Base-by-base conservation (phyloP, 2,797 vertebrate genomes). In the Molossus molossus region DNA sequence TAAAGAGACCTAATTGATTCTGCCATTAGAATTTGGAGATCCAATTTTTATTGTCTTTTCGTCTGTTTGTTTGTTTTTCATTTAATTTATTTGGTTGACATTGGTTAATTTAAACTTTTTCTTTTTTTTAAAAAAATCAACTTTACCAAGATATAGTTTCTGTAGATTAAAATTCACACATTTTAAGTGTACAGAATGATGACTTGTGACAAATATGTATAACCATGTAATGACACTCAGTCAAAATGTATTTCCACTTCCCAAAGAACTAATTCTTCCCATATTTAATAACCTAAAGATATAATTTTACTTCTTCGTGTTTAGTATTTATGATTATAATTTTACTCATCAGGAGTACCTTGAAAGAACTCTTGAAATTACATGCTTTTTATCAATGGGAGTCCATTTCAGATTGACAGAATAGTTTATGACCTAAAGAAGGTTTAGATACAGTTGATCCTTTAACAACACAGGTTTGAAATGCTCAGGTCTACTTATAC, bases 251-350 rank as follows among this genome's bases (percentile, higher is more conserved):
- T 83, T 87, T 67, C 12, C 11, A 23, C 73, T 25, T 40, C 25
- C 40, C 7, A 17, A 67, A 27, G 18, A 86, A 10, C 50, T 58
- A 29, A 45, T 83, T 50, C 40, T 79, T 87, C 9, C 40, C 23
- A 23, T 67, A 40, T 92, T 94, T 92, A 77, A 86, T 84, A 55
- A 84, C 55, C 94, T 84, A 50, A 91, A 82, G 25, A 85, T 91
- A 77, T 90, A 25, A 70, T 91, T 93, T 93, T 88, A 70, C 13
- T 60, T 93, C 37, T 85, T 14, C 23, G 72, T 87, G 2, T 58
- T 96, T 58, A 79, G 21, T 93, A 48, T 18, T 76, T 67, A n/a
- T 5, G 18, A 85, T n/a, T 82, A 13, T 69, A 50, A 55, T 76
- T 80, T 90, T 91, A 57, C 50, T 64, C 79, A 69, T 37, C 27